phyloP scores from a whole-genome alignment of 2,888 invertebrate genomes.

The Melikaiella ostensackeni region DNA sequence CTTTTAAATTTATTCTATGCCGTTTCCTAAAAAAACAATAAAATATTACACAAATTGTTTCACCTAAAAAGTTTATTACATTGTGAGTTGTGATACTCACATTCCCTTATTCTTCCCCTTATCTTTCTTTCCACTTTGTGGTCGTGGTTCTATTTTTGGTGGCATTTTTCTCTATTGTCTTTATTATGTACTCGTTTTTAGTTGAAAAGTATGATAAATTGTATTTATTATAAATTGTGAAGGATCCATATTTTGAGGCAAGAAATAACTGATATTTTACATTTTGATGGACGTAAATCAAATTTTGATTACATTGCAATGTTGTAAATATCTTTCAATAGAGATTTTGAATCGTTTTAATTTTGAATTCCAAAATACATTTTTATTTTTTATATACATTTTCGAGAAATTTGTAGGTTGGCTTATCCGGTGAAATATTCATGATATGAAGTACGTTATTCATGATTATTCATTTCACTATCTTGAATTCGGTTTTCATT shows the following conservation, averaged over 20 bases:
- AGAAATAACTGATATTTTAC: background rate
- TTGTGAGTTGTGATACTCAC: too few relatives aligned
- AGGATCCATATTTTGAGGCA: background rate
- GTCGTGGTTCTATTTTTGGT: background rate
- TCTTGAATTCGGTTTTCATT: background rate
- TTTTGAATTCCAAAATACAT: background rate
- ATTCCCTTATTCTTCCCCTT: background rate
- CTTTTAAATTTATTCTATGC: slow-evolving; percentile 53
- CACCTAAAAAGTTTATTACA: background rate
- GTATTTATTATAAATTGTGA: background rate
- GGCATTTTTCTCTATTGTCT: background rate
- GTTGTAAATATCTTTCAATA: background rate
- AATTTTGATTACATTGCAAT: too few relatives aligned
- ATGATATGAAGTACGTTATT: background rate
- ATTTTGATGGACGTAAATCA: too few relatives aligned
- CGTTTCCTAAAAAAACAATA: slow-evolving; percentile 34
- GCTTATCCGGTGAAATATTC: background rate
- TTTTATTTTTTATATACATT: background rate
- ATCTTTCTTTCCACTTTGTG: background rate
- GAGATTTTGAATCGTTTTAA: background rate
- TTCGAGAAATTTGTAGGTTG: background rate
- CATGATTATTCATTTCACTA: background rate
- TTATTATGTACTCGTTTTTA: background rate
- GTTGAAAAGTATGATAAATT: background rate
- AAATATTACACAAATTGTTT: background rate